phyloP scores from a whole-genome alignment of 2,888 invertebrate genomes.

The Tetrapedia diversipes region DNA sequence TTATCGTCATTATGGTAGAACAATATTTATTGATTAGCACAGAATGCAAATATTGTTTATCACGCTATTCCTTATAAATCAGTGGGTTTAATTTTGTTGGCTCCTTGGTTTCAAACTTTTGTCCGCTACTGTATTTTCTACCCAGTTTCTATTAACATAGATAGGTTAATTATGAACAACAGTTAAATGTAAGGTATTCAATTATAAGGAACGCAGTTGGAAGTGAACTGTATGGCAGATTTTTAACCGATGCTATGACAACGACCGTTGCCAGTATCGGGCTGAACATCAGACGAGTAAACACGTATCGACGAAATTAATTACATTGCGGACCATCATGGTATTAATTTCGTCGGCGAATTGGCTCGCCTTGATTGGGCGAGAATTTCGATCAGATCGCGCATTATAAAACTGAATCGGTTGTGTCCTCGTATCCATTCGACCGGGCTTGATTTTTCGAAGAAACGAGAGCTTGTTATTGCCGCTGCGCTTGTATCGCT shows the following conservation, averaged over 20 bases:
- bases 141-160: too few species aligned
- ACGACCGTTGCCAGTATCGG: neutral
- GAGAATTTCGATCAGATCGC: constrained; percentile 20
- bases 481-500: neutral
- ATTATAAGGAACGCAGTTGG: neutral
- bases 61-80: too few species aligned
- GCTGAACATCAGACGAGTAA: constrained; percentile 23
- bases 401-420: constrained; percentile 14
- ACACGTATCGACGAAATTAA: constrained; percentile 26
- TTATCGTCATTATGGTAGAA: too few species aligned
- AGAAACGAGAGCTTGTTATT: neutral
- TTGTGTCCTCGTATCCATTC: constrained; percentile 1
- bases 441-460: neutral
- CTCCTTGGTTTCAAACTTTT: too few species aligned
- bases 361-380: constrained; percentile 31
- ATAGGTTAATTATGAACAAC: too few species aligned
- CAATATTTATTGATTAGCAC: too few species aligned
- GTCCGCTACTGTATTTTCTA: too few species aligned
- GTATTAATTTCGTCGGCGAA: constrained; percentile 36
- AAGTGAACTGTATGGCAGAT: neutral
- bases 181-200: neutral
- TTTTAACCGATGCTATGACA: neutral
- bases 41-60: too few species aligned
- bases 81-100: too few species aligned
- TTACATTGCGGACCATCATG: constrained; percentile 31